Evolutionary conservation across 2,888 invertebrate species (phyloP), one percentile per base, ranked within the genome.

Genomic region (Andrena chrysosceles): DNA sequence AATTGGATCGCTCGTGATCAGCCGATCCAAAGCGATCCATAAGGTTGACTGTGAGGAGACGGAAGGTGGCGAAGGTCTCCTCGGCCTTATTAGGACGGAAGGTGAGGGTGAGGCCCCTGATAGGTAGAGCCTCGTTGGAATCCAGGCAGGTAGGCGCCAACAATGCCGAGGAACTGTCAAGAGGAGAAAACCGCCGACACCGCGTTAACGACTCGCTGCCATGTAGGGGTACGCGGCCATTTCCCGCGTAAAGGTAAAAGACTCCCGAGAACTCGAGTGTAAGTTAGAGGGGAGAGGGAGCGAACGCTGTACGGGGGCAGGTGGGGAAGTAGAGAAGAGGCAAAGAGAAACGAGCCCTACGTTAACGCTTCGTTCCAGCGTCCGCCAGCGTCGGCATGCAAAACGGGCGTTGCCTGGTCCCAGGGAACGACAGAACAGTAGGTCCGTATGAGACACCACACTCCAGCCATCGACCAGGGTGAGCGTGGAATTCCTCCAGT

Each of bases 131-230:
- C 67, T 84, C 84, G 84, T 62, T 85, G 91, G 89, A 89, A 90
- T 89, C 78, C 87, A 85, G 85, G 86, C 86, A 89, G 86, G 85
- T 88, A 87, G 89, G 89, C 87, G 89, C 87, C 89, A 90, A 90
- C 89, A 90, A 89, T 89, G 85, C 85, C 84, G 79, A 79, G 83
- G 70, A 84, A 87, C 83, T 88, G 89, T 86, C 88, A 89, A 81
- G 85, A 80, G 77, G 69, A 89, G 89, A 83, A 88, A 88, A 87
- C 77, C 89, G 90, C 87, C 87, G 88, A 90, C 89, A 88, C 86
- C 89, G 89, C 87, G 86, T 88, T 91, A 92, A 92, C 91, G 90
- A 90, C 90, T 90, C 90, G 87, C 88, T 86, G 84, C 91, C 91
- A 91, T 91, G 89, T 91, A 91, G 85, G 90, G 90, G 78, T 60